Conservation (phyloP, 1,140 invertebrate species). For the Octopus sinensis region DNA sequence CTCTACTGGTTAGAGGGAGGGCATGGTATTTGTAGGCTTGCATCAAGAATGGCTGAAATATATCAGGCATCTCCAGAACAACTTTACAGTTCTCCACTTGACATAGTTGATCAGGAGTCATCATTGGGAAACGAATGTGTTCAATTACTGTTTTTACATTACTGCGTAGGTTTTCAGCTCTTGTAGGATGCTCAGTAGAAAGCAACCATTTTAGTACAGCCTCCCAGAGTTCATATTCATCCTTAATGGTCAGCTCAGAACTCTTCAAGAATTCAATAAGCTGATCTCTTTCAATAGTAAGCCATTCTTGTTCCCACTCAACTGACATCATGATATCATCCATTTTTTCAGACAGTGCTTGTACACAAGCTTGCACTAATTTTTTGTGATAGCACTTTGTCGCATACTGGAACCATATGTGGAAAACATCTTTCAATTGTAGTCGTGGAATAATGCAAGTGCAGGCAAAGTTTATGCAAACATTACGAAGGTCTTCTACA, state of each 20-base stretch:
- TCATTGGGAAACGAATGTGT: conserved; percentile 56
- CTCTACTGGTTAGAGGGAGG: conserved; percentile 50
- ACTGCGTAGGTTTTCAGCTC: conserved; percentile 40
- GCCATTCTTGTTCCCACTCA: conserved; percentile 59
- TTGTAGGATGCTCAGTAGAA: conserved; percentile 42
- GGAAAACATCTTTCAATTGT: conserved; percentile 58
- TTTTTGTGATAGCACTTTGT: conserved; percentile 57
- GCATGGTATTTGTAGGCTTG: conserved; percentile 59
- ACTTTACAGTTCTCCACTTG: conserved; percentile 50
- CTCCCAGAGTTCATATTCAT: conserved; percentile 51
- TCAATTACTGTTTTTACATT: conserved; percentile 46
- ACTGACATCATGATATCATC: conserved; percentile 52
- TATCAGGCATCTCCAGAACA: conserved; percentile 43
- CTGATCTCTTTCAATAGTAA: conserved; percentile 56
- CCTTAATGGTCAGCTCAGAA: conserved; percentile 54
- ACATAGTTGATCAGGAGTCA: conserved; percentile 56
- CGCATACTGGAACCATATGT: conserved; percentile 60
- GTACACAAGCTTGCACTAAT: conserved; percentile 51
- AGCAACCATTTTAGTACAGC: conserved; percentile 47
- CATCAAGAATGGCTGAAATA: conserved; percentile 54
- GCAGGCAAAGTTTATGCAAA: conserved; percentile 58
- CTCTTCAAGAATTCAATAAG: conserved; percentile 57
- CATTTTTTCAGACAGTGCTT: conserved; percentile 54
- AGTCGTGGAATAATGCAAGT: conserved; percentile 56
- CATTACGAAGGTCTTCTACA: conserved; percentile 54